Evolutionary conservation across 2,113 vertebrate species (phyloP).

Genomic region (Oncorhynchus masou): DNA sequence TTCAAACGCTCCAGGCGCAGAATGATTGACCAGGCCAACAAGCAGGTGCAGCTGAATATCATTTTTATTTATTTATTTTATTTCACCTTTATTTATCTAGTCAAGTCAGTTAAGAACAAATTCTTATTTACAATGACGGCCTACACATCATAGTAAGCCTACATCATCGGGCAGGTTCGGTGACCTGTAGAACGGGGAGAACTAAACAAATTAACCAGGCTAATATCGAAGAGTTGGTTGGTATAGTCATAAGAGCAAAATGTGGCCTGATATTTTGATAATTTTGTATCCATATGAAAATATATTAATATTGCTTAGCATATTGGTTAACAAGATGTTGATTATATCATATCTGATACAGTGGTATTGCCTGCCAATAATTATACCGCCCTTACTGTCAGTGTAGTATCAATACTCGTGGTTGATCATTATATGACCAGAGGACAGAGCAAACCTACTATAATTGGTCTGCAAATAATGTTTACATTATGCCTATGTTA

Average conservation of each 20-base stretch:
- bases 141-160: background rate
- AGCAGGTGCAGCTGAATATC: background rate
- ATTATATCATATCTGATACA: no score
- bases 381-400: constrained; percentile 32
- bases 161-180: background rate
- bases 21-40: constrained; percentile 15
- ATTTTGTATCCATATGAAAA: no score
- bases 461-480: no score
- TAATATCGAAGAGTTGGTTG: background rate
- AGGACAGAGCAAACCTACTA: background rate
- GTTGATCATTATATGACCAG: constrained; percentile 60
- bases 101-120: no score
- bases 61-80: no score
- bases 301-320: no score
- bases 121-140: no score
- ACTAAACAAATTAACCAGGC: background rate
- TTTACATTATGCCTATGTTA: no score
- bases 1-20: constrained; percentile 29
- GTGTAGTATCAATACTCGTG: constrained; percentile 70
- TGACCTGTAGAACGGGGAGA: background rate
- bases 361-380: background rate
- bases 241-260: no score
- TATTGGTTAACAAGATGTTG: no score
- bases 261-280: no score
- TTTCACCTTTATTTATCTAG: no score